phyloP scores from a whole-genome alignment of 2,113 vertebrate species.

The Megaceryle torquata region DNA sequence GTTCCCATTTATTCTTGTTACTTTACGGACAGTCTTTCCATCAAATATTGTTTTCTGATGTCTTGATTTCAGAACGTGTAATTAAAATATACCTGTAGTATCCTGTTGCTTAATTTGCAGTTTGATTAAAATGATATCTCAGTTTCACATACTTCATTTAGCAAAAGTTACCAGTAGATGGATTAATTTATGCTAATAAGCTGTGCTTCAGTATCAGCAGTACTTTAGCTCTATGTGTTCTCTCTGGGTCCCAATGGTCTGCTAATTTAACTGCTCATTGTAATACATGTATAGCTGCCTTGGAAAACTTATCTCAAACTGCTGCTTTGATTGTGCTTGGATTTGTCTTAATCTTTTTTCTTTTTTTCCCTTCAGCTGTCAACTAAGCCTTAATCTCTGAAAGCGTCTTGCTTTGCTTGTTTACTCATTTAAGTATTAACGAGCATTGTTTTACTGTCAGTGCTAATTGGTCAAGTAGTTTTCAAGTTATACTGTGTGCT shows the following conservation, averaged over 20 bases:
- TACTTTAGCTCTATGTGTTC: conserved; percentile 12
- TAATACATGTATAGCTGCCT: conserved; percentile 8
- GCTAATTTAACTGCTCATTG: conserved; percentile 28
- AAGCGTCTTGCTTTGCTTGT: conserved; percentile 44
- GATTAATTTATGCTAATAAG: conserved; percentile 56
- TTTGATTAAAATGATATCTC: conserved; percentile 17
- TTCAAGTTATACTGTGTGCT: neutral
- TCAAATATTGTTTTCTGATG: neutral
- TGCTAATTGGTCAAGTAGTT: neutral
- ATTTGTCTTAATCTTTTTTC: conserved; percentile 18
- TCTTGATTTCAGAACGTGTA: neutral
- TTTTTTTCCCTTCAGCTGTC: conserved; percentile 29
- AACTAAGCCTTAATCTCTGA: conserved; percentile 47
- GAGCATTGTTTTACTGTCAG: neutral
- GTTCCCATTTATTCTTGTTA: neutral
- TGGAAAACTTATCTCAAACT: conserved; percentile 28
- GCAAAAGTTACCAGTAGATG: neutral
- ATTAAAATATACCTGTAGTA: conserved; percentile 2
- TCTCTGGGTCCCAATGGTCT: neutral
- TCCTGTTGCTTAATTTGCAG: neutral
- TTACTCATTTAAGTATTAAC: conserved; percentile 32
- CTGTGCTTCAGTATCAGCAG: neutral
- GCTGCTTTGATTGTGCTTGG: conserved; percentile 21
- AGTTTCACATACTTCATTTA: conserved; percentile 5
- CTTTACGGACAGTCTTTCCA: neutral